Base-by-base conservation (phyloP, 2,888 invertebrate species). In the Myopa testacea region DNA sequence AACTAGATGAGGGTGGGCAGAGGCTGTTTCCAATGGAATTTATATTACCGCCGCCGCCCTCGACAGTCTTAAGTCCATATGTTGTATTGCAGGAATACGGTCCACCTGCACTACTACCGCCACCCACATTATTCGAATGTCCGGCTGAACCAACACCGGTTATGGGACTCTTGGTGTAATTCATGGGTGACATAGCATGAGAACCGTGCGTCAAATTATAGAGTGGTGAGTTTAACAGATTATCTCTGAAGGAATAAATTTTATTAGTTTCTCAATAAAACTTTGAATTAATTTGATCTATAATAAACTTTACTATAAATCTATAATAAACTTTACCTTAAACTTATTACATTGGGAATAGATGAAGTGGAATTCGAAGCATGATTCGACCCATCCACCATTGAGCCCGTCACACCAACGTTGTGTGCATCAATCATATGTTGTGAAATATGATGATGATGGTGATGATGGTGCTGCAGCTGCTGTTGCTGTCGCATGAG, bases 101-200 rank as follows among this genome's bases (percentile, higher is more conserved):
- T 74, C 82, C 82, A 63, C 79, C 78, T 38, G 80, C 80, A 80
- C 80, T 81, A 84, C 88, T 78, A 55, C 76, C 70, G 52, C 81
- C 78, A 75, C 82, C 82, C 12, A 76, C 67, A 75, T 85, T 85
- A 68, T 84, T 86, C 78, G 84, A 81, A 76, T 84, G 85, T 69
- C 82, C 75, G 37, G 68, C 77, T 34, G 50, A 82, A 77, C 83
- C 85, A 75, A 84, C 85, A 79, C 85, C 84, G 76, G 86, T 85
- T 80, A 87, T 86, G 76, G 88, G 88, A 83, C 87, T 89, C 82
- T 89, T 89, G 76, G 85, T 84, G 81, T 88, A 89, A 83, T 85
- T 88, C 82, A 89, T 84, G 80, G 89, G 87, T 78, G 89, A 89
- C 84, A 89, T 85, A 82, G 85, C 87, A 83, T 88, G 88, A 79